Conservation (phyloP, 2,888 invertebrate genomes). For the Melieria crassipennis region DNA sequence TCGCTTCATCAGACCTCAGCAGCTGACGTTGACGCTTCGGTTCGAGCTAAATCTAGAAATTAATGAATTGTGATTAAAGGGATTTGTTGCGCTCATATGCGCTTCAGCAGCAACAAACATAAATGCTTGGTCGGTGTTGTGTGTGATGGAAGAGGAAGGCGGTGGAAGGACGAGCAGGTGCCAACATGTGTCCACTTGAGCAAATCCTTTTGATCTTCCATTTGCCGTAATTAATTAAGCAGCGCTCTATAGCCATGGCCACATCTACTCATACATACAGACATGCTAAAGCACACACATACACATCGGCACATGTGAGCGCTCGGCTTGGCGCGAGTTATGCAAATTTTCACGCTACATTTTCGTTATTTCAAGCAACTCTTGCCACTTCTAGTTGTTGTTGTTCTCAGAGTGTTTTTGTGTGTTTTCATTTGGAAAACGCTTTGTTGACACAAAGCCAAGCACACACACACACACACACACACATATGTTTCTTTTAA, state of each 20-base stretch:
- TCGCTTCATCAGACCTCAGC: too few relatives aligned
- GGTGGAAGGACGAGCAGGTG: constrained; percentile 14
- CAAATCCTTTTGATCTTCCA: constrained; percentile 56
- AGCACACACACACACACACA: not conserved
- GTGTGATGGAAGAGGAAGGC: too few relatives aligned
- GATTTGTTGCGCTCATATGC: constrained; percentile 55
- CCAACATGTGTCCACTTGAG: constrained; percentile 38
- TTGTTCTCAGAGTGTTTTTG: too few relatives aligned
- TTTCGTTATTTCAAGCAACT: too few relatives aligned
- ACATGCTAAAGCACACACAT: not conserved
- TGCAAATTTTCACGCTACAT: too few relatives aligned
- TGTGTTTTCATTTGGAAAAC: constrained; percentile 38
- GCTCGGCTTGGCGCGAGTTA: too few relatives aligned
- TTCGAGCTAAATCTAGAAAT: constrained; percentile 48
- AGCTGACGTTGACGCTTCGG: too few relatives aligned
- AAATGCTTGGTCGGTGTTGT: too few relatives aligned
- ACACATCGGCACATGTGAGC: not conserved
- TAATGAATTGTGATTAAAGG: constrained; percentile 61
- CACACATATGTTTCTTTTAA: not conserved
- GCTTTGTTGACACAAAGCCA: constrained; percentile 16
- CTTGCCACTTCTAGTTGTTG: too few relatives aligned
- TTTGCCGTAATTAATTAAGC: constrained; percentile 55
- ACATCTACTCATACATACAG: not conserved
- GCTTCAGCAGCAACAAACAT: not conserved
- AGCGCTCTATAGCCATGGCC: not conserved